Evolutionary conservation across 2,888 invertebrate species (phyloP).

Genomic region (Temnothorax ravouxi): DNA sequence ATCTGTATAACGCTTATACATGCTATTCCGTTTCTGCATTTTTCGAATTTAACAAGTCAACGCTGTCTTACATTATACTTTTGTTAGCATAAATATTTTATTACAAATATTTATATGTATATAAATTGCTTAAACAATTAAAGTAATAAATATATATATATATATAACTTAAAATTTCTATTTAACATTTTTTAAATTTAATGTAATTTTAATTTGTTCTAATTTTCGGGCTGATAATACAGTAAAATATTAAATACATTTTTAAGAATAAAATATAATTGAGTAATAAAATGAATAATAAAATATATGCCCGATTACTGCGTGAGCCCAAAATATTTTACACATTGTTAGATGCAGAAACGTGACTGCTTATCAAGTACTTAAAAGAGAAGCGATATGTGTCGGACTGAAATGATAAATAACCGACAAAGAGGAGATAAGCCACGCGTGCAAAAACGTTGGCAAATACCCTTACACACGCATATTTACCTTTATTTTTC

Average conservation of each 20-base stretch:
- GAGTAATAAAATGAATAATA: slow-evolving; percentile 1
- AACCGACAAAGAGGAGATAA: slow-evolving; percentile 39
- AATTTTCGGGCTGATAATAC: not conserved
- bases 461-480: not conserved
- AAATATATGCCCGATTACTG: not conserved
- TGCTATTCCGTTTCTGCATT: not conserved
- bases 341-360: slow-evolving; percentile 20
- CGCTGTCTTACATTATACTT: not conserved
- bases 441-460: not conserved
- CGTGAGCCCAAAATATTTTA: slow-evolving; percentile 26
- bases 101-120: not conserved
- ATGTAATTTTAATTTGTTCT: not conserved
- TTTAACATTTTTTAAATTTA: not conserved
- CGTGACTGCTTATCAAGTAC: slow-evolving; percentile 51
- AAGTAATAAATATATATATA: not conserved
- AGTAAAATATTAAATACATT: not conserved
- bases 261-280: not conserved
- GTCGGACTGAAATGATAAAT: slow-evolving; percentile 50
- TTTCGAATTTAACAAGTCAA: not conserved
- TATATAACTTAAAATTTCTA: not conserved
- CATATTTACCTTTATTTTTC: slow-evolving; percentile 30
- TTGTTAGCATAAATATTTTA: not conserved
- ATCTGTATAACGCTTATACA: not conserved
- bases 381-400: slow-evolving; percentile 54
- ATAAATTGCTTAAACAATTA: not conserved